Evolutionary conservation across 1,140 invertebrate genomes (phyloP).

Genomic region (Ooceraea biroi): DNA sequence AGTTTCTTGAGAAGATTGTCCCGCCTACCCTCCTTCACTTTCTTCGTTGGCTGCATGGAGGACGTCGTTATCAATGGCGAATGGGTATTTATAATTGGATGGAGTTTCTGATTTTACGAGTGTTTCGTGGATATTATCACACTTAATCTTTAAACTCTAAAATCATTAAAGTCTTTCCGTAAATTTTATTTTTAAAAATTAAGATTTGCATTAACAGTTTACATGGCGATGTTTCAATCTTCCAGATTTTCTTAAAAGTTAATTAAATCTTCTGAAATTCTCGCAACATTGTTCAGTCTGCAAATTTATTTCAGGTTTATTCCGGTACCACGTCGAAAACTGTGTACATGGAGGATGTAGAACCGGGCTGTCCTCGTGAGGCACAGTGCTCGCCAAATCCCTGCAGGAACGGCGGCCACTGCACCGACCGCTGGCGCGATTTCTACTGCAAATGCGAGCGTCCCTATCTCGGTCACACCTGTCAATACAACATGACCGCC

Average conservation of each 20-base stretch:
- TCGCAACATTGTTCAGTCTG: background rate
- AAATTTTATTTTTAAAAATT: background rate
- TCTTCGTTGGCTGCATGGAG: conserved; percentile 96
- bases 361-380: conserved; percentile 91
- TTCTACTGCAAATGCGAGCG: conserved; percentile 94
- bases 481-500: conserved; percentile 95
- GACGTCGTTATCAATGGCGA: conserved; percentile 95
- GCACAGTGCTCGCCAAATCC: conserved; percentile 95
- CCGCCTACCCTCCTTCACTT: conserved; percentile 89
- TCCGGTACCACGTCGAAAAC: conserved; percentile 77
- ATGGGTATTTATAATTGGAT: conserved; percentile 86
- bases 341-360: conserved; percentile 87
- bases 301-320: conserved; percentile 79
- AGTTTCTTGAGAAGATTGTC: conserved; percentile 89
- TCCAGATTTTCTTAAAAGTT: background rate
- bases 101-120: too few species aligned
- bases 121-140: too few species aligned
- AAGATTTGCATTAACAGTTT: background rate
- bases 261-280: background rate
- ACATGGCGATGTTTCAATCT: background rate
- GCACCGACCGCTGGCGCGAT: conserved; percentile 95
- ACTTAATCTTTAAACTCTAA: background rate
- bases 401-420: conserved; percentile 94
- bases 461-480: conserved; percentile 94
- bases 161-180: too few species aligned